Conservation (phyloP, 2,888 invertebrate species). For the Caenorhabditis auriculariae region DNA sequence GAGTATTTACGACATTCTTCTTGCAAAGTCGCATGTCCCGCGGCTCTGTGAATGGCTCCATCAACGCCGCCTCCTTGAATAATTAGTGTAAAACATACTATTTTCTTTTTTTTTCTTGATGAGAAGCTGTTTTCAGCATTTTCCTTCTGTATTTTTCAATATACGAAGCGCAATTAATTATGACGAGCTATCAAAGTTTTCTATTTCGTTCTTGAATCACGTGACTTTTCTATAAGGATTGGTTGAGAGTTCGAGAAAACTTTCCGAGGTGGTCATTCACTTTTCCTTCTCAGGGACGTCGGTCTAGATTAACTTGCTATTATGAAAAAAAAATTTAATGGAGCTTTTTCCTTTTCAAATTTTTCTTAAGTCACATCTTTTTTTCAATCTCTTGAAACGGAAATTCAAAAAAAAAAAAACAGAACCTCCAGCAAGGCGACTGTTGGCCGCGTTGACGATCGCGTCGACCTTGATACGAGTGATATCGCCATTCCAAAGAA, state of each 20-base stretch:
- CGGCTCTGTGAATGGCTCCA: constrained; percentile 83
- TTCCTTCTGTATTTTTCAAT: too few relatives aligned
- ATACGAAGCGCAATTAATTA: too few relatives aligned
- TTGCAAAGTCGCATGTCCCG: constrained; percentile 72
- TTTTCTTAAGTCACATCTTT: neutral
- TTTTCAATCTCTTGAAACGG: neutral
- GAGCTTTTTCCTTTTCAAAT: neutral
- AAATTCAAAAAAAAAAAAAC: neutral
- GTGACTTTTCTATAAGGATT: too few relatives aligned
- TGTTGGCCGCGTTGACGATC: constrained; percentile 88
- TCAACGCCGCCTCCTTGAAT: constrained; percentile 72
- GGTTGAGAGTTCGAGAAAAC: too few relatives aligned
- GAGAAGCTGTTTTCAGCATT: too few relatives aligned
- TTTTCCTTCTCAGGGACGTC: too few relatives aligned
- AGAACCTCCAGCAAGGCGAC: constrained; percentile 75
- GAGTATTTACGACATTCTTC: constrained; percentile 72
- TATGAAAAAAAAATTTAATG: too few relatives aligned
- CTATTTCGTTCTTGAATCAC: too few relatives aligned
- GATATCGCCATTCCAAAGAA: constrained; percentile 74
- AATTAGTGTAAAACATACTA: neutral
- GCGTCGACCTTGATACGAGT: constrained; percentile 82
- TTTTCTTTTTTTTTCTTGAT: neutral
- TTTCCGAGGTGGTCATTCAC: too few relatives aligned
- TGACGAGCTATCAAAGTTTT: too few relatives aligned
- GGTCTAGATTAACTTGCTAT: too few relatives aligned